Evolutionary conservation across 30 jellyfish, hydroid and myxozoan genomes (phyloP).

Genomic region (Aurelia sp.): DNA sequence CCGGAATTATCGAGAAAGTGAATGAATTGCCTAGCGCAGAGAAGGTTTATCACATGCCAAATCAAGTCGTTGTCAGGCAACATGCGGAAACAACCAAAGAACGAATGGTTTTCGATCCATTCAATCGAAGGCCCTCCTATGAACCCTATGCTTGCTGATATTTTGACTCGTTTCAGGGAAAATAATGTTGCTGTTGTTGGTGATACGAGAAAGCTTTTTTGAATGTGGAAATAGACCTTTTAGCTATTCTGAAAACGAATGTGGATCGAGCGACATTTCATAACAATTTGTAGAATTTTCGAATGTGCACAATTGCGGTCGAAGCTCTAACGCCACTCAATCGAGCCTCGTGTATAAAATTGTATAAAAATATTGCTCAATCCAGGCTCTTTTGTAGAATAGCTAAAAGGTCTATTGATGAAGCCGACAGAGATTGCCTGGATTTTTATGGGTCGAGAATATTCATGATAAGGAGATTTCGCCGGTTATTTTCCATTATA

Average conservation of each 20-base stretch:
- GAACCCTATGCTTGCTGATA: constrained; percentile 34
- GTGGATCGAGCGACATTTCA: too few relatives aligned
- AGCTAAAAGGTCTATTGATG: too few relatives aligned
- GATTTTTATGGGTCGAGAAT: too few relatives aligned
- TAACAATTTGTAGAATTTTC: constrained; percentile 42
- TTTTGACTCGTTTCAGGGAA: constrained; percentile 24
- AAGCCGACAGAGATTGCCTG: constrained; percentile 33
- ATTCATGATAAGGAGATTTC: too few relatives aligned
- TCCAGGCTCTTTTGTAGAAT: too few relatives aligned
- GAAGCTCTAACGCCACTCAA: too few relatives aligned
- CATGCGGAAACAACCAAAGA: constrained; percentile 35
- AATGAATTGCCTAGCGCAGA: background rate
- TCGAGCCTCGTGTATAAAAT: too few relatives aligned
- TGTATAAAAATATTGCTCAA: too few relatives aligned
- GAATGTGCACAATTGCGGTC: too few relatives aligned
- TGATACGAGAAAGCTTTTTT: constrained; percentile 60
- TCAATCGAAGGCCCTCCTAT: constrained; percentile 37
- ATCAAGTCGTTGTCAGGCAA: constrained; percentile 11
- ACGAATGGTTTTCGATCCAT: constrained; percentile 29
- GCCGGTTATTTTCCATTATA: background rate
- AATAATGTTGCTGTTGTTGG: constrained; percentile 40
- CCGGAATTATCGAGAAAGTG: background rate
- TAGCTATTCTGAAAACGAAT: too few relatives aligned
- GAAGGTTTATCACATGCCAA: background rate
- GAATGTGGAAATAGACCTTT: constrained; percentile 25